These are phyloP conservation scores for Plutomurus gul DNA, from an alignment of 1,140 invertebrate genomes.

Conservation along the genomic window DNA sequence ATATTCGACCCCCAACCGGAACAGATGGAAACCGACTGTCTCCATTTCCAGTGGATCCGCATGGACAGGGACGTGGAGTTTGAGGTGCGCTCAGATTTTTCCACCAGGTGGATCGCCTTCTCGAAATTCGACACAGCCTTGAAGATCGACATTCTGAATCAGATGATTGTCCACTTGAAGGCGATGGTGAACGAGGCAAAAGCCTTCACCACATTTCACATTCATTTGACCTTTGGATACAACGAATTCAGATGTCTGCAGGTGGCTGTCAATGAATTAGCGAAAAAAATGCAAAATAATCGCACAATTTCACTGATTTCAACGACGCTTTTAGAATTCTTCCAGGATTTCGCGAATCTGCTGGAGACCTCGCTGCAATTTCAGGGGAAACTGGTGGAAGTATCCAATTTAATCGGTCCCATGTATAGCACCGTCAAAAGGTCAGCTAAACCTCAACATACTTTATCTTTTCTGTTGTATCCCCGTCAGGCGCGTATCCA, in stretches of 20 bases:
- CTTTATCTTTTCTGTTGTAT: too few relatives aligned
- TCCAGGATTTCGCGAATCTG: neutral
- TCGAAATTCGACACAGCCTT: neutral
- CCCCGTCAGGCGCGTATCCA: too few relatives aligned
- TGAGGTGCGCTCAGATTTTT: conserved; percentile 33
- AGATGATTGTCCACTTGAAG: neutral
- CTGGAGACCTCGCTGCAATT: neutral
- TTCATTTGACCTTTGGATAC: neutral
- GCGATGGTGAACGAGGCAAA: neutral
- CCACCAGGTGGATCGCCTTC: neutral
- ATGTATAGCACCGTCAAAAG: neutral
- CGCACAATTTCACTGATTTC: neutral
- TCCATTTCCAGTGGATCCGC: conserved; percentile 35
- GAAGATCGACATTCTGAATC: neutral
- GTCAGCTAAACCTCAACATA: too few relatives aligned
- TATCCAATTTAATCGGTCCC: neutral
- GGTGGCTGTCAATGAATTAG: neutral
- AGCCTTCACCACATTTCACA: neutral
- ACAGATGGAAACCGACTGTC: neutral
- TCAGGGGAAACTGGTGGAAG: neutral
- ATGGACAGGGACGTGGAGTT: conserved; percentile 47
- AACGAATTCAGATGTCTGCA: neutral
- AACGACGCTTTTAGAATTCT: neutral
- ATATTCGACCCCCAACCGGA: too few relatives aligned
- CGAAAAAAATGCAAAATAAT: neutral